phyloP scores from a whole-genome alignment of 2,888 invertebrate species.

The Diarsia dahlii region DNA sequence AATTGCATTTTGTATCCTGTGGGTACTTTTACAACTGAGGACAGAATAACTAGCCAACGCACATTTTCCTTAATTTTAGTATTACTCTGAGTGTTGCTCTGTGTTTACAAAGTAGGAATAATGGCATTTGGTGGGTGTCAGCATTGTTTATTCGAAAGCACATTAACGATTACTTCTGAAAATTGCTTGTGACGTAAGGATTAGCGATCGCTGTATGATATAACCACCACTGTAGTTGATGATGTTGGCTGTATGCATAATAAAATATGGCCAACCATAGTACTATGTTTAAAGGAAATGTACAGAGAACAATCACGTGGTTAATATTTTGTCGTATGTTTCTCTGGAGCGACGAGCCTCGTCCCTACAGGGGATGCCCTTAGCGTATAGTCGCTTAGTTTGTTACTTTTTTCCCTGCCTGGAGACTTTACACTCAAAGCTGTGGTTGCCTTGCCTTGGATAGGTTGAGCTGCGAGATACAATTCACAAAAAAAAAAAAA shows the following conservation, averaged over 20 bases:
- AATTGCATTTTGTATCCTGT: constrained; percentile 88
- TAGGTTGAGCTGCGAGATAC: too few species aligned
- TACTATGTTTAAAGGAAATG: neutral
- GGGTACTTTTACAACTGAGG: constrained; percentile 76
- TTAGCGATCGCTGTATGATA: neutral
- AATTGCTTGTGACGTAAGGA: constrained; percentile 1
- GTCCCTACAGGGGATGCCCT: too few species aligned
- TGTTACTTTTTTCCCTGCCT: too few species aligned
- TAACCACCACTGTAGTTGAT: neutral
- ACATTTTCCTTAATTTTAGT: constrained; percentile 30
- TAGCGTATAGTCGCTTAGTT: too few species aligned
- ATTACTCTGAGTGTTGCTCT: neutral
- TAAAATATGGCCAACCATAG: neutral
- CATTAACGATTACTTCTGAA: neutral
- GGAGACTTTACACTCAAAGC: too few species aligned
- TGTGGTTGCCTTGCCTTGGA: too few species aligned
- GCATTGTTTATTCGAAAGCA: constrained; percentile 20
- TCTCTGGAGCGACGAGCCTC: neutral
- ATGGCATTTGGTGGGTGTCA: constrained; percentile 15
- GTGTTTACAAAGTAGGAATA: constrained; percentile 7
- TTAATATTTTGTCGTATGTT: neutral
- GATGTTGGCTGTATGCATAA: neutral
- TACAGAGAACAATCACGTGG: neutral
- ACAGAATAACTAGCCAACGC: constrained; percentile 61
- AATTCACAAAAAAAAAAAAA: too few species aligned